Evolutionary conservation across 2,113 vertebrate genomes (phyloP).

Genomic region (Synchiropus splendidus): DNA sequence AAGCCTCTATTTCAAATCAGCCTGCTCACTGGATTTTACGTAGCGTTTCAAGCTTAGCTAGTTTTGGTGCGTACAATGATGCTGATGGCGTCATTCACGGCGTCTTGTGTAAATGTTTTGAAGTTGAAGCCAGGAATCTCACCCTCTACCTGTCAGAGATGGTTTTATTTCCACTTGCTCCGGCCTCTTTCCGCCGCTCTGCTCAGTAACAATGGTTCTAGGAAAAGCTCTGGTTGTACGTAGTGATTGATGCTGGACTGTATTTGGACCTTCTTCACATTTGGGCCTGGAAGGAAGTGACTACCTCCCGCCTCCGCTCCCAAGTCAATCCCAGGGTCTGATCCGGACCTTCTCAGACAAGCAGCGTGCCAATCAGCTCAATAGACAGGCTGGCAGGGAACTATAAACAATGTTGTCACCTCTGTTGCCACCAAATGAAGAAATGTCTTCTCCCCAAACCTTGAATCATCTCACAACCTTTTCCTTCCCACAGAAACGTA

Average conservation of each 20-base stretch:
- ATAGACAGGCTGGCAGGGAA: slow-evolving; percentile 37
- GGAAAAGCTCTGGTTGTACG: slow-evolving; percentile 54
- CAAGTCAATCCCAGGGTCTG: slow-evolving; percentile 33
- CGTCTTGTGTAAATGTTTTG: slow-evolving; percentile 50
- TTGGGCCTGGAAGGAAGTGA: slow-evolving; percentile 59
- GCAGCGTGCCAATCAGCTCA: slow-evolving; percentile 30
- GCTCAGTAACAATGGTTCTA: slow-evolving; percentile 69
- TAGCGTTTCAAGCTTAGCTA: no score
- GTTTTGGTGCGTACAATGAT: no score
- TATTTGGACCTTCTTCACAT: slow-evolving; percentile 67
- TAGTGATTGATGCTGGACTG: slow-evolving; percentile 67
- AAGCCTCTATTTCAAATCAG: no score
- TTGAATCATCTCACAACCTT: no score
- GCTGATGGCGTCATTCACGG: slow-evolving; percentile 18
- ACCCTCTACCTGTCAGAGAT: slow-evolving; percentile 52
- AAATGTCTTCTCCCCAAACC: no score
- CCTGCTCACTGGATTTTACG: no score
- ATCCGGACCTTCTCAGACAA: slow-evolving; percentile 41
- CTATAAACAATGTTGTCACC: slow-evolving; percentile 38
- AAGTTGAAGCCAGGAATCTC: slow-evolving; percentile 50
- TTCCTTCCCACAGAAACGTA: no score
- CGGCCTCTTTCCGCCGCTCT: slow-evolving; percentile 68
- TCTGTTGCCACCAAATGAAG: slow-evolving; percentile 9
- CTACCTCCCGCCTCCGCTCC: slow-evolving; percentile 41
- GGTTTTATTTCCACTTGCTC: slow-evolving; percentile 73